Evolutionary conservation across 2,113 vertebrate genomes (phyloP), one percentile per base, ranked within the genome.

Genomic region (Leptodactylus fuscus): DNA sequence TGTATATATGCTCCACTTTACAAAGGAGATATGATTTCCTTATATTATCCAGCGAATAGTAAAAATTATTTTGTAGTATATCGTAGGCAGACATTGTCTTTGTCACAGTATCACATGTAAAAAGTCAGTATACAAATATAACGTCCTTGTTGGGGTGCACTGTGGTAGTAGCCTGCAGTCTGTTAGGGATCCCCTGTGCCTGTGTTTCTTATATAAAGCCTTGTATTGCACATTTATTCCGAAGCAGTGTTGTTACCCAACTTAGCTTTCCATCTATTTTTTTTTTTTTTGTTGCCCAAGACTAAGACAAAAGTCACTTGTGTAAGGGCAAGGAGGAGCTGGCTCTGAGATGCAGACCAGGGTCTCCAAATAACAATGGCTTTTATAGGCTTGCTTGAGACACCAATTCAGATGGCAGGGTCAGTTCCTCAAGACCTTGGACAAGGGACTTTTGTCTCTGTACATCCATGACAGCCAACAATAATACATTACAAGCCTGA

Each of bases 381-480:
- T 12, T 24, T 74, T n/a, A 74, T 44, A 48, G n/a, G 44, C 38
- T 48, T 49, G 73, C 2, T 2, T 15, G n/a, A 46, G 71, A 27
- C 73, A 46, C 27, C 15, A 29, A 16, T 49, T 75, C 46, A 24
- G 13, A 48, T 49, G 24, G 22, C 41, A 29, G 73, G n/a, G 41
- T 75, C 73, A 29, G 73, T 48, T 75, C 24, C 73, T 73, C 44
- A 4, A 44, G 36, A 22, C 36, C 65, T 29, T 16, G 6, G 44
- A 49, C n/a, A 49, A 75, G 73, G 6, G n/a, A 16, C 73, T 49
- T 75, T 75, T 75, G 73, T 75, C 41, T 75, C 38, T 3, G 22
- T 71, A 12, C 1, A 44, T 75, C 73, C n/a, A 34, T 67, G 62
- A 20, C 71, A 8, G 73, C 73, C 44, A 75, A 75, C 44, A 75